Conservation (phyloP, 2,888 invertebrate genomes). For the Heteromyza rotundicornis region DNA sequence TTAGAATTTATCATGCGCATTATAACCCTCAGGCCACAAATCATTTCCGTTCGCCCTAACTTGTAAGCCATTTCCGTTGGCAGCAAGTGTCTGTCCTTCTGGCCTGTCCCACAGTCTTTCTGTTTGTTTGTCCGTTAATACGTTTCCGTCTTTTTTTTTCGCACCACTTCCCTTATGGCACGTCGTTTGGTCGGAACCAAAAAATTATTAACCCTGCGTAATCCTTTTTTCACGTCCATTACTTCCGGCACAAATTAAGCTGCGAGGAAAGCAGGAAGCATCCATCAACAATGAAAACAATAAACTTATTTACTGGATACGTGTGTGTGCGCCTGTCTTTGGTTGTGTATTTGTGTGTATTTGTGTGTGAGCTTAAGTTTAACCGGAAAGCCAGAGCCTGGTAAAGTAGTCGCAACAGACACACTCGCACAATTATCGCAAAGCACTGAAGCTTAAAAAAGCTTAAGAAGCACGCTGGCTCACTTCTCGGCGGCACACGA, state of each 20-base stretch:
- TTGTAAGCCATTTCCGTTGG: neutral
- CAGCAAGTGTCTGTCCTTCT: neutral
- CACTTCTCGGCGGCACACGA: constrained; percentile 28
- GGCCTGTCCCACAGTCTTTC: neutral
- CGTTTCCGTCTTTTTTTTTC: neutral
- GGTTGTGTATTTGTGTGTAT: neutral
- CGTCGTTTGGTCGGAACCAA: neutral
- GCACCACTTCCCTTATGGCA: neutral
- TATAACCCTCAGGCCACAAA: neutral
- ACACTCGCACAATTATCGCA: constrained; percentile 38
- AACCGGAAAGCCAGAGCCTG: constrained; percentile 1
- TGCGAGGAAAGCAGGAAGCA: constrained; percentile 14
- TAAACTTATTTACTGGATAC: constrained; percentile 11
- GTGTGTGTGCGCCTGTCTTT: neutral
- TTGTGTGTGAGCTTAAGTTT: neutral
- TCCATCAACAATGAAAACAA: constrained; percentile 24
- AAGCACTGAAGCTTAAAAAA: constrained; percentile 32
- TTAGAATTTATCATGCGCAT: constrained; percentile 10
- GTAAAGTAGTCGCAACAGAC: constrained; percentile 18
- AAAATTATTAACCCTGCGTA: constrained; percentile 9
- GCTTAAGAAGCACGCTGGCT: constrained; percentile 28
- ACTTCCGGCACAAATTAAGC: constrained; percentile 18
- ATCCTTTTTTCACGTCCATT: constrained; percentile 25
- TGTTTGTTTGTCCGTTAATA: no score
- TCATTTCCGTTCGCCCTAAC: constrained; percentile 1